Evolutionary conservation across 1,140 invertebrate species (phyloP).

Genomic region (Pseudoatta argentina): DNA sequence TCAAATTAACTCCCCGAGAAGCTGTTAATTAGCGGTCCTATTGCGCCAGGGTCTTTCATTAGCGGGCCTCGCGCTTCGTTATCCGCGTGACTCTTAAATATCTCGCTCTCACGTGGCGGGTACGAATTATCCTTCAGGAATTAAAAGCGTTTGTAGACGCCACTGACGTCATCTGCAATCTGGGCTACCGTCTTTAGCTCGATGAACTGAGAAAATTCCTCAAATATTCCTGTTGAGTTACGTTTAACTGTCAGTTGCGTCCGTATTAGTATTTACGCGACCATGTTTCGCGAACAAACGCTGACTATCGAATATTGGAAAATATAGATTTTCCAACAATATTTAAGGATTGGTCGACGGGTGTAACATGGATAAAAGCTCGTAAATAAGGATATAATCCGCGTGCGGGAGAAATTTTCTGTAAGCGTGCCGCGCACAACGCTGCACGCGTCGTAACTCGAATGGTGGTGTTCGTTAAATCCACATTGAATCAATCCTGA

Average conservation of each 20-base stretch:
- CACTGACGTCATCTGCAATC: not conserved
- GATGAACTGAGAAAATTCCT: not conserved
- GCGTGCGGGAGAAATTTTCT: not conserved
- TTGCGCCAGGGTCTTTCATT: constrained; percentile 79
- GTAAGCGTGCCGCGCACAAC: constrained; percentile 2
- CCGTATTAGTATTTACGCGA: not conserved
- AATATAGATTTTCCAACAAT: not conserved
- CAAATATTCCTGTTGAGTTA: not conserved
- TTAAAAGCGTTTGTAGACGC: not conserved
- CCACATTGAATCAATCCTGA: constrained; percentile 66
- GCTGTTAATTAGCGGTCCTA: constrained; percentile 83
- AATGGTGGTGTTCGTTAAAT: constrained; percentile 51
- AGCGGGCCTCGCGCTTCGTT: constrained; percentile 79
- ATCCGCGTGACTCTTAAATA: constrained; percentile 73
- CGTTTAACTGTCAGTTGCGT: not conserved
- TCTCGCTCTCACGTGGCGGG: constrained; percentile 42
- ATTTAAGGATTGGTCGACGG: not conserved
- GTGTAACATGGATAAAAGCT: not conserved
- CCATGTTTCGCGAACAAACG: not conserved
- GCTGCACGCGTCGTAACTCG: not conserved
- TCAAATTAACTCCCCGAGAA: constrained; percentile 83
- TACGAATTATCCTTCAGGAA: not conserved
- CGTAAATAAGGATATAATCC: constrained; percentile 22
- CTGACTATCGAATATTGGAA: not conserved
- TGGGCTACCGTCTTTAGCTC: not conserved